Evolutionary conservation across 2,888 invertebrate genomes (phyloP).

Genomic region (Drosophila buzzatii): DNA sequence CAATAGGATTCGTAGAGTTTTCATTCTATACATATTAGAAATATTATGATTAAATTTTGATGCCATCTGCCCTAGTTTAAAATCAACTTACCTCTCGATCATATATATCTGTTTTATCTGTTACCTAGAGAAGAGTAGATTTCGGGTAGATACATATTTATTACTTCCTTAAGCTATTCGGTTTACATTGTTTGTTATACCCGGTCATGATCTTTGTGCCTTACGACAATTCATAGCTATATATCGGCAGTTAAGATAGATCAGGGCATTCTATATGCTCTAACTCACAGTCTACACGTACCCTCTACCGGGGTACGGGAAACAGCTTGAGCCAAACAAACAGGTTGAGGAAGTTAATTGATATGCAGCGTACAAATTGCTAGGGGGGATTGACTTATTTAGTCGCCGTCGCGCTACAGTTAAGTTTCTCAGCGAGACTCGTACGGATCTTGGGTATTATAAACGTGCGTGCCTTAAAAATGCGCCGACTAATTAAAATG

Average conservation of each 20-base stretch:
- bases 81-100: too few species aligned
- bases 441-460: slow-evolving; percentile 11
- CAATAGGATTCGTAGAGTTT: too few species aligned
- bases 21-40: too few species aligned
- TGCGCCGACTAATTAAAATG: slow-evolving; percentile 42
- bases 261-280: background rate
- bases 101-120: too few species aligned
- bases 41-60: too few species aligned
- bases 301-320: background rate
- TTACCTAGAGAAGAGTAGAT: too few species aligned
- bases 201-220: background rate
- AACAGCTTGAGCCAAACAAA: slow-evolving; percentile 19
- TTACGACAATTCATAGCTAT: background rate
- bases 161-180: background rate
- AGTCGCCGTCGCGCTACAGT: slow-evolving; percentile 47
- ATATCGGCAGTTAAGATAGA: background rate
- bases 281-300: too few species aligned
- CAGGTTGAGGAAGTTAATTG: slow-evolving; percentile 73
- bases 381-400: slow-evolving; percentile 44
- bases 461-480: slow-evolving; percentile 57
- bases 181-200: background rate
- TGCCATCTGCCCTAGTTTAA: too few species aligned
- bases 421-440: slow-evolving; percentile 24
- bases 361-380: slow-evolving; percentile 46
- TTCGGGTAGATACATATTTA: background rate